These are phyloP conservation scores for Andrena cerasifolii DNA, from an alignment of 1,140 invertebrate species.

Conservation along the genomic window DNA sequence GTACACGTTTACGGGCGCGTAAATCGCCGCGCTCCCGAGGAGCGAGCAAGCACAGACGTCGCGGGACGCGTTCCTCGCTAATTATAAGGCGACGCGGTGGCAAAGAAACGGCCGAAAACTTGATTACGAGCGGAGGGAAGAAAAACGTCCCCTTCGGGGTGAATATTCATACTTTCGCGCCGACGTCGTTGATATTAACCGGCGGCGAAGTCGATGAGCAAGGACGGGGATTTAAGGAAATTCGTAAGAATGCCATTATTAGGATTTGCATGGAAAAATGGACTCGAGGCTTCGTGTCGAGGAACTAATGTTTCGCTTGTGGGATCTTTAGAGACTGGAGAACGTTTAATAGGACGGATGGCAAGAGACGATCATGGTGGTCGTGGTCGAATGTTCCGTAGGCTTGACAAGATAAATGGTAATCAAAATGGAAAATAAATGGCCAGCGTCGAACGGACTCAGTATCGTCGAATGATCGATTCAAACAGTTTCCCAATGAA, in stretches of 20 bases:
- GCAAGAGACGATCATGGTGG: too few relatives aligned
- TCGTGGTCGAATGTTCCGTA: background rate
- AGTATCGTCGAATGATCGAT: slow-evolving; percentile 49
- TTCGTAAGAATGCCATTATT: background rate
- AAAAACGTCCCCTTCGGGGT: background rate
- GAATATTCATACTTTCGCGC: slow-evolving; percentile 35
- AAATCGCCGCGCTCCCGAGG: slow-evolving; percentile 8
- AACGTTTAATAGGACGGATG: too few relatives aligned
- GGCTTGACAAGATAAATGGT: background rate
- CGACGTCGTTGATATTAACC: slow-evolving; percentile 4
- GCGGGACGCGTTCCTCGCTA: slow-evolving; percentile 7
- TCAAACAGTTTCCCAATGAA: slow-evolving; percentile 33
- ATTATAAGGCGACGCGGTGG: slow-evolving; percentile 4
- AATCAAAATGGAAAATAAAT: slow-evolving; percentile 21
- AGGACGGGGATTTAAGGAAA: background rate
- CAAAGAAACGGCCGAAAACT: slow-evolving; percentile 38
- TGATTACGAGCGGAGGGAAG: slow-evolving; percentile 19
- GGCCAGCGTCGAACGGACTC: background rate
- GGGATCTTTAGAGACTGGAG: too few relatives aligned
- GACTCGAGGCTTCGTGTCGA: background rate
- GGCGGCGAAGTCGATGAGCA: background rate
- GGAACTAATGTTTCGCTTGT: background rate
- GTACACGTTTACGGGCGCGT: slow-evolving; percentile 12
- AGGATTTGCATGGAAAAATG: background rate
- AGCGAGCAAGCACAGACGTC: background rate